Percentiles rank a stretch among this genome's conserved stretches.
Conservation (phyloP, 2,888 invertebrate genomes). For the Andrena camellia region DNA sequence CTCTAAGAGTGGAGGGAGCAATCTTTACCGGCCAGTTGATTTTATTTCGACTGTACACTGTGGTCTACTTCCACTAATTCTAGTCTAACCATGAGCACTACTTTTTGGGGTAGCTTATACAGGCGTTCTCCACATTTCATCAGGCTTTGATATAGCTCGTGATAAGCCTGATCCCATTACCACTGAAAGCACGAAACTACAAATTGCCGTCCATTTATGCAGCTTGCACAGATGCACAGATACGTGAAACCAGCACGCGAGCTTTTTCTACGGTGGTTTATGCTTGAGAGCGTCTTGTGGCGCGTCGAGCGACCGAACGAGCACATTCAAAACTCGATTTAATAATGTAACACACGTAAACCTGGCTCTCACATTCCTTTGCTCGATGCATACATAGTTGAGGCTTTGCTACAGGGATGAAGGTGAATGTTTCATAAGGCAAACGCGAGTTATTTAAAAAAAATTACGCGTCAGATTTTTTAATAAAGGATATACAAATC, state of each 20-base stretch:
- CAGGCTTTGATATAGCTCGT: background rate
- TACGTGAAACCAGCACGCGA: constrained; percentile 18
- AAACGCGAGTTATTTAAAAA: background rate
- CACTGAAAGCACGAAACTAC: background rate
- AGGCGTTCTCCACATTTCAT: background rate
- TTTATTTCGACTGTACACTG: background rate
- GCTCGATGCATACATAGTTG: constrained; percentile 12
- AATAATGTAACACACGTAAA: constrained; percentile 23
- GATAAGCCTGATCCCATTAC: constrained; percentile 6
- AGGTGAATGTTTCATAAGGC: background rate
- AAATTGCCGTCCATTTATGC: constrained; percentile 14
- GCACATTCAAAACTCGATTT: constrained; percentile 12
- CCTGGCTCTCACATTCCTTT: background rate
- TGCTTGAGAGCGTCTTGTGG: constrained; percentile 5
- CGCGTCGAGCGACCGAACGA: background rate
- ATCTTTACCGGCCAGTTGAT: background rate
- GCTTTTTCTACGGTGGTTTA: background rate
- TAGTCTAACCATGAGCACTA: background rate
- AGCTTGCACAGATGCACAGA: constrained; percentile 6
- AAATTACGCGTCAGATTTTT: background rate
- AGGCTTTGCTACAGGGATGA: background rate
- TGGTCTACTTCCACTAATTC: background rate
- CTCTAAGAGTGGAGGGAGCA: too few species aligned
- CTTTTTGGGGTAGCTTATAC: background rate
- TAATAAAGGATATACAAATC: too few species aligned